Base-by-base conservation (phyloP, 1,140 invertebrate species). In the Drosophila prosaltans region DNA sequence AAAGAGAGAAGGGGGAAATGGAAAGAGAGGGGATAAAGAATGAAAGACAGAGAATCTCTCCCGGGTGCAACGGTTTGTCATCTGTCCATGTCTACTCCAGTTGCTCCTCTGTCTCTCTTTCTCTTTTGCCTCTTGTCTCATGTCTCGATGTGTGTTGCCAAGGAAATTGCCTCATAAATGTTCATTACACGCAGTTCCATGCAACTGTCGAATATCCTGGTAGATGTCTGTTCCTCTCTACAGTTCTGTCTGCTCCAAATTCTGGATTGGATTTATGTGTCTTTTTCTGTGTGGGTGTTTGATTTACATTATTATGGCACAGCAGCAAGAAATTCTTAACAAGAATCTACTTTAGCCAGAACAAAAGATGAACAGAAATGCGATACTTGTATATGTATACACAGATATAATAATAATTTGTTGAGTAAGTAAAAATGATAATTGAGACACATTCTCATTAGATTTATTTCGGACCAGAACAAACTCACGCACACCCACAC, bases 141-240 rank as follows among this genome's bases (percentile, higher is more conserved):
- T 66, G 43, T 48, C 41, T 32, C 73, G 51, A 74, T 65, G 75
- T 88, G 51, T 61, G 68, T 74, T 80, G 72, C 83, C 71, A 84
- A 89, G 84, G 84, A 89, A 89, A 89, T 89, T 89, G 85, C 84
- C 84, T 81, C 84, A 89, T 89, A 89, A 88, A 88, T 88, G 84
- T 88, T 88, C 84, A 88, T 88, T 88, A 89, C 80, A 78, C 45
- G 45, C 80, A 88, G 78, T 79, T 75, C 62, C 70, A 43, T 79
- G 78, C 75, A 72, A 75, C 72, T 78, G 78, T 68, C 75, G 64
- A 80, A 78, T 78, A 71, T 74, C 73, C 69, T 36, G 55, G 28
- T 6, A 36, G 3, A 32, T 58, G 28, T 58, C n/a, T 36, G 55
- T 58, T 58, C 32, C 32, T 61, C 24, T 43, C 16, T 58, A 54